Evolutionary conservation across 1,140 invertebrate genomes (phyloP).

Genomic region (Subanguina moxae): DNA sequence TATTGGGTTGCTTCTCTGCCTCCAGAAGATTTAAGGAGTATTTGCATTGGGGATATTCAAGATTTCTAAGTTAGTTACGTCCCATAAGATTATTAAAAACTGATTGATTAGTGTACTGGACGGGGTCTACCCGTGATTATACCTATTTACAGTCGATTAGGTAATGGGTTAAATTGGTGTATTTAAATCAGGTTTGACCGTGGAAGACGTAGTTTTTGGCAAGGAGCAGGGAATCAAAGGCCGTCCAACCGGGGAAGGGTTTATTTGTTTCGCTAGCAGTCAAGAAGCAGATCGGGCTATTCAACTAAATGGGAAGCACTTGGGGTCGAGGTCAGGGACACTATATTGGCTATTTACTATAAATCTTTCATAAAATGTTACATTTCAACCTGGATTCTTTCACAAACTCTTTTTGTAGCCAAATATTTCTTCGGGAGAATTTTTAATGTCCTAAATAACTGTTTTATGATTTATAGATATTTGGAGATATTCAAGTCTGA

Average conservation of each 20-base stretch:
- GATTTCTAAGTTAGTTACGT: too few relatives aligned
- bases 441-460: neutral
- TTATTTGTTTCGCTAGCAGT: conserved; percentile 91
- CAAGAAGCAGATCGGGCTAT: conserved; percentile 89
- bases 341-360: neutral
- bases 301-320: conserved; percentile 94
- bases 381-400: too few relatives aligned
- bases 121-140: too few relatives aligned
- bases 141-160: too few relatives aligned
- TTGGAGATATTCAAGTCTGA: conserved; percentile 25
- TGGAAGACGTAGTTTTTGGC: conserved; percentile 1
- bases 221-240: conserved; percentile 61
- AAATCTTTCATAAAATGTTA: too few relatives aligned
- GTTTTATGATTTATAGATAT: conserved; percentile 10
- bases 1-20: too few relatives aligned
- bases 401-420: neutral
- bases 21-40: too few relatives aligned
- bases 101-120: too few relatives aligned
- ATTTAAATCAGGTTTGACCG: neutral
- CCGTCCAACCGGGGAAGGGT: conserved; percentile 91
- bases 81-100: too few relatives aligned
- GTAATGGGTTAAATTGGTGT: neutral
- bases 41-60: too few relatives aligned
- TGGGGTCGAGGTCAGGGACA: conserved; percentile 84
- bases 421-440: neutral